Evolutionary conservation across 2,113 vertebrate species (phyloP), one percentile per base, ranked within the genome.

Genomic region (Herpetotheres cachinnans): DNA sequence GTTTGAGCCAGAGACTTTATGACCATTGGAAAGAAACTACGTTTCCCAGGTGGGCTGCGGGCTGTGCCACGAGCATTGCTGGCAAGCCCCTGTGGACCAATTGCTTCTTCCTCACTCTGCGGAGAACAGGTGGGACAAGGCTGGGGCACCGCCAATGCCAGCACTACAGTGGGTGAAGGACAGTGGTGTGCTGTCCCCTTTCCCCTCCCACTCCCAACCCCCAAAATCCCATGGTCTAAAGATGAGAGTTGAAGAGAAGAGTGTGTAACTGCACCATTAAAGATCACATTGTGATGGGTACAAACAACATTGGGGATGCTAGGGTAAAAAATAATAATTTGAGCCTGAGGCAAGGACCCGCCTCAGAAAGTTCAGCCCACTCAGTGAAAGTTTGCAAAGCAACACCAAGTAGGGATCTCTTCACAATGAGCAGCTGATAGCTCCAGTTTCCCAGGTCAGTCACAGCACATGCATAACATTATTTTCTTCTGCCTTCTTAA

Each of bases 171-270:
- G 1, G 15, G 6, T 30, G 24, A 76, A 90, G 29, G 50, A 30
- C 27, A 82, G 29, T 1, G 1, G 5, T 32, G 10, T 0, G 1
- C 13, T 27, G 5, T 20, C 4, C 21, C 12, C 10, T 46, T 91
- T 67, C 19, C 55, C 22, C 16, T 79, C 25, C 15, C 6, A 13
- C 19, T 94, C 10, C 66, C 8, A 4, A 4, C 17, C 27, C 32
- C 10, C 10, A 65, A 69, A 83, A 47, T 78, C 47, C 22, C 13
- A 13, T 24, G 20, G 5, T 59, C 13, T n/a, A 83, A n/a, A 59
- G 24, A 18, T 20, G 25, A 3, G 4, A 69, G 13, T 4, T 66
- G 40, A 69, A 87, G 50, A 77, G 42, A 74, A 59, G 34, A 56
- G 16, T 2, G 0, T 52, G 13, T 21, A 73, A 78, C 34, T 44